phyloP scores from a whole-genome alignment of 2,113 vertebrate species.

The Scortum barcoo region DNA sequence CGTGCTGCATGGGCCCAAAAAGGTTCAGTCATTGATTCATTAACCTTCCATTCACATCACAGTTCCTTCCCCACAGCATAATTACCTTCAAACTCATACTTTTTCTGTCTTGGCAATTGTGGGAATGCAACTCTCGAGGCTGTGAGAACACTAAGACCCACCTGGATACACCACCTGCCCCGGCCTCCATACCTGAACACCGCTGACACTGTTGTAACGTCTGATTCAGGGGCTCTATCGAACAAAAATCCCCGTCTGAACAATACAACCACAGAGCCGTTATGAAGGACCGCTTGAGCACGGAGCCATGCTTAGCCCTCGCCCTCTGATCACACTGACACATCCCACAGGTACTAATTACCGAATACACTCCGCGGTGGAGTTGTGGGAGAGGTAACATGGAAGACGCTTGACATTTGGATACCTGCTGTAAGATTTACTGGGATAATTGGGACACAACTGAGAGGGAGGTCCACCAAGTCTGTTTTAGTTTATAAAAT shows the following conservation, averaged over 20 bases:
- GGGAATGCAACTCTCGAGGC: conserved; percentile 66
- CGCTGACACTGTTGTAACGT: conserved; percentile 58
- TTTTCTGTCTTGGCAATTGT: conserved; percentile 47
- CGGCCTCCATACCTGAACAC: conserved; percentile 58
- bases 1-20: no score
- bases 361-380: conserved; percentile 68
- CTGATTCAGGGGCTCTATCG: conserved; percentile 68
- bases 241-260: conserved; percentile 74
- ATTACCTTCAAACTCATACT: conserved; percentile 49
- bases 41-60: not conserved
- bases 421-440: conserved; percentile 79
- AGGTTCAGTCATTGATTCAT: not conserved
- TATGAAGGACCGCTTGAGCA: conserved; percentile 65
- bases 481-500: conserved; percentile 80
- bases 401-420: conserved; percentile 84
- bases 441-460: conserved; percentile 84
- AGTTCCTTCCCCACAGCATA: not conserved
- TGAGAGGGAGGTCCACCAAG: conserved; percentile 75
- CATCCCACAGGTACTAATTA: conserved; percentile 88
- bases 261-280: conserved; percentile 48
- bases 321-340: conserved; percentile 79
- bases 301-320: conserved; percentile 73
- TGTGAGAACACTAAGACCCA: conserved; percentile 76
- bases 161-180: conserved; percentile 46
- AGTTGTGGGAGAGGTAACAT: conserved; percentile 74